These are phyloP conservation scores for Gymnogyps californianus DNA, from an alignment of 2,113 vertebrate genomes.

Conservation along the genomic window DNA sequence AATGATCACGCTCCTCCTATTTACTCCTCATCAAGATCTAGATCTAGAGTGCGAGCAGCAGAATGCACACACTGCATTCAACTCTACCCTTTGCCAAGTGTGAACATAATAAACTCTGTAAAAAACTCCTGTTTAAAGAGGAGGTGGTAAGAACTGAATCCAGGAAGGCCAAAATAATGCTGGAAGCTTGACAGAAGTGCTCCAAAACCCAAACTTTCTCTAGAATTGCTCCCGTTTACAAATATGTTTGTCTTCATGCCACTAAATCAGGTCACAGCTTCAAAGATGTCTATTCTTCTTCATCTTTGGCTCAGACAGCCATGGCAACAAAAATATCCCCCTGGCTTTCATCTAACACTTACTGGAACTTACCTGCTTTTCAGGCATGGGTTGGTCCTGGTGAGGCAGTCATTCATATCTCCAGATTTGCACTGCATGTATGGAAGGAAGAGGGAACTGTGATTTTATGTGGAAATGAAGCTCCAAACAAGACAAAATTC, in stretches of 20 bases:
- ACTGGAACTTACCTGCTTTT: not conserved
- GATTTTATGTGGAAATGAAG: not conserved
- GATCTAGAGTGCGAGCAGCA: not conserved
- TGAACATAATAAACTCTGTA: not conserved
- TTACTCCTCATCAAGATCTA: not conserved
- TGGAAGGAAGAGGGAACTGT: not conserved
- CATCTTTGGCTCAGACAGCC: not conserved
- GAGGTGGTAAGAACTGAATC: not conserved
- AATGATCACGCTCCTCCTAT: not conserved
- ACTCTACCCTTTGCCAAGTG: not conserved
- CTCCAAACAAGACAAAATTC: not conserved
- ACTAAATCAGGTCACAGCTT: not conserved
- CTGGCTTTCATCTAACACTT: not conserved
- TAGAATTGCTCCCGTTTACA: not conserved
- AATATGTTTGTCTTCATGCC: not conserved
- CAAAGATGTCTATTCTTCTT: not conserved
- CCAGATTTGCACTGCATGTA: not conserved
- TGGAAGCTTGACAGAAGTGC: not conserved
- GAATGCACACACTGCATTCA: not conserved
- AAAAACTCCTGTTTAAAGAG: not conserved
- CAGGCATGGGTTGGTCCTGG: not conserved
- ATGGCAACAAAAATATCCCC: not conserved
- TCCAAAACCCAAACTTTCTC: not conserved
- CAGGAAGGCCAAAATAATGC: not conserved
- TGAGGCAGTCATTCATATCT: not conserved